These are phyloP conservation scores for Pseudomyrmex gracilis DNA, from an alignment of 1,140 invertebrate genomes.

Conservation along the genomic window DNA sequence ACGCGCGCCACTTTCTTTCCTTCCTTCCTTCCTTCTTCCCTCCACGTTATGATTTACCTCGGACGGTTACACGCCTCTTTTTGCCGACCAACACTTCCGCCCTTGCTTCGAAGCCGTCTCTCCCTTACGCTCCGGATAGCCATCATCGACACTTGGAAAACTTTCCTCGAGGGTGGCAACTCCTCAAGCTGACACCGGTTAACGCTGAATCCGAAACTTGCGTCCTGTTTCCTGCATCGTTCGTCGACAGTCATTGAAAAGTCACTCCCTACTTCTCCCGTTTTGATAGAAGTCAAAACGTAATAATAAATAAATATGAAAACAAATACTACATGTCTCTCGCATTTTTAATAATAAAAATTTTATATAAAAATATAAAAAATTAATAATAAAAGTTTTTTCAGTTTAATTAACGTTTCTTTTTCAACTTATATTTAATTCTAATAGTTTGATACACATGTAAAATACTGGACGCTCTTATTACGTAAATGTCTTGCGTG, in stretches of 20 bases:
- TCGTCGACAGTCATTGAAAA: constrained; percentile 24
- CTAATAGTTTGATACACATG: neutral
- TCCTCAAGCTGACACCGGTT: constrained; percentile 55
- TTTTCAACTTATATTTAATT: too few species aligned
- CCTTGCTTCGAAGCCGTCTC: neutral
- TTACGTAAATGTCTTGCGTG: neutral
- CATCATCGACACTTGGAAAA: constrained; percentile 47
- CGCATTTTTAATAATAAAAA: neutral
- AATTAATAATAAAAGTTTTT: neutral
- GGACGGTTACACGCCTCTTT: constrained; percentile 71
- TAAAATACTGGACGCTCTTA: neutral
- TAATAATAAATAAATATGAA: neutral
- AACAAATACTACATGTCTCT: neutral
- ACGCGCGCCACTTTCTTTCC: constrained; percentile 77
- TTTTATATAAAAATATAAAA: too few species aligned
- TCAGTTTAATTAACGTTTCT: neutral
- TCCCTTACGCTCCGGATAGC: neutral
- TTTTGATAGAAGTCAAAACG: neutral
- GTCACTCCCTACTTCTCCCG: neutral
- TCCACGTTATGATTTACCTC: constrained; percentile 78
- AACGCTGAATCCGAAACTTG: constrained; percentile 56
- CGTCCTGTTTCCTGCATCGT: constrained; percentile 44
- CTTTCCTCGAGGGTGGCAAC: constrained; percentile 50
- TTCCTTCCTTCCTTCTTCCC: constrained; percentile 69
- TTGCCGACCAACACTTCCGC: constrained; percentile 28